Percentiles rank a stretch among this genome's conserved stretches.
Conservation (phyloP, 1,140 invertebrate genomes). For the Eubasilissa regina region DNA sequence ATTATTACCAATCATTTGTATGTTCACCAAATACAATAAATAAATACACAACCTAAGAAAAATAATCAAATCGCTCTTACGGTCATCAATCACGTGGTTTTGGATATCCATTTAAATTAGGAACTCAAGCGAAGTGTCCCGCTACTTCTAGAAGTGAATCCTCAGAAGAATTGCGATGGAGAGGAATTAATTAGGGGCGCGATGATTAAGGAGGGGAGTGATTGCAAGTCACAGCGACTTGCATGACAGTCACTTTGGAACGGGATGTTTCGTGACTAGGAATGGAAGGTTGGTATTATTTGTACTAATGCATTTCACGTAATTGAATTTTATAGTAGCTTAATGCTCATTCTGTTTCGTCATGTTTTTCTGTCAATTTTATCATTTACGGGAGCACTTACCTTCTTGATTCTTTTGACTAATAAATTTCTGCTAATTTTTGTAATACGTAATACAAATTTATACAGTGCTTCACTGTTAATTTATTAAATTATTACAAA, state of each 20-base stretch:
- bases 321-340: slow-evolving; percentile 21
- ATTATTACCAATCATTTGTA: no score
- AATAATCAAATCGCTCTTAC: not conserved
- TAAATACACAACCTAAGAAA: no score
- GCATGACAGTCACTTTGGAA: slow-evolving; percentile 1
- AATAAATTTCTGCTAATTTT: no score
- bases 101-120: slow-evolving; percentile 45
- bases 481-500: no score
- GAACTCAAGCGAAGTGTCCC: slow-evolving; percentile 9
- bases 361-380: not conserved
- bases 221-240: slow-evolving; percentile 26
- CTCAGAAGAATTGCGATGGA: slow-evolving; percentile 36
- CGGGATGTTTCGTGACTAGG: slow-evolving; percentile 2
- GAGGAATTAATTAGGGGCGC: slow-evolving; percentile 30
- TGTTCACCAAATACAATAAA: no score
- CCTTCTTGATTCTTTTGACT: no score
- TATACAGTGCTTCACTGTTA: no score
- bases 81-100: slow-evolving; percentile 38
- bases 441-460: no score
- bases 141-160: slow-evolving; percentile 11
- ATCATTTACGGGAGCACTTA: no score
- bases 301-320: slow-evolving; percentile 9
- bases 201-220: slow-evolving; percentile 21
- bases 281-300: slow-evolving; percentile 20
- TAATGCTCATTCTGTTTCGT: not conserved